Percentiles rank a stretch among this genome's conserved stretches.
Evolutionary conservation across 2,888 invertebrate species (phyloP).

Genomic region (Apamea epomidion): DNA sequence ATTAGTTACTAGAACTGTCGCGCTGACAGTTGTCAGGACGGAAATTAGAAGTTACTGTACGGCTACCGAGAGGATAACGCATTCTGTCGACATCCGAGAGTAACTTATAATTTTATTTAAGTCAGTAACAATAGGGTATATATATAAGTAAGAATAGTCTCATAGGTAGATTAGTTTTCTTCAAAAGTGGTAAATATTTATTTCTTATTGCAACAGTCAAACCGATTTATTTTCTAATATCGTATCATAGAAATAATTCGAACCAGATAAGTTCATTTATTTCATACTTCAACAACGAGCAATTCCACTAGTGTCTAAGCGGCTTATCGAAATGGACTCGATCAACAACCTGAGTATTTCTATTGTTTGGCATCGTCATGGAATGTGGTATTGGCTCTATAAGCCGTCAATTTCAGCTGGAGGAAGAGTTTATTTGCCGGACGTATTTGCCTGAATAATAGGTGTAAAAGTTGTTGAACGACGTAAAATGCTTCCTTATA

Average conservation of each 20-base stretch:
- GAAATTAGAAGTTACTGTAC: background rate
- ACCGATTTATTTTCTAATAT: conserved; percentile 5
- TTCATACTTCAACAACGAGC: background rate
- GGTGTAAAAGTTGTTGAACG: background rate
- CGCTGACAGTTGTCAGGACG: background rate
- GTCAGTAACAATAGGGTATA: background rate
- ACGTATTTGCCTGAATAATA: background rate
- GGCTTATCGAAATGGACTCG: conserved; percentile 7
- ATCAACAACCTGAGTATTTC: background rate
- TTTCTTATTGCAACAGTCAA: conserved; percentile 1
- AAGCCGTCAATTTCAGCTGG: background rate
- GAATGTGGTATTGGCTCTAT: background rate
- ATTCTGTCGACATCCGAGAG: background rate
- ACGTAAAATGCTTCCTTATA: background rate
- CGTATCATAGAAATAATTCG: conserved; percentile 4
- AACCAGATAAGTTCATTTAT: background rate
- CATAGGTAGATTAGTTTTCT: background rate
- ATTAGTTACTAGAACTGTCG: background rate
- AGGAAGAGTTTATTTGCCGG: background rate
- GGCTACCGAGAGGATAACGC: background rate
- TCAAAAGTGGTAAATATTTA: background rate
- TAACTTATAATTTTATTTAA: background rate
- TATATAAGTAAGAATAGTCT: background rate
- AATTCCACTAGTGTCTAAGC: conserved; percentile 6
- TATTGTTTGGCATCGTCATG: background rate